Base-by-base conservation (phyloP, 2,113 vertebrate genomes). In the Trochalopteron elliotii region DNA sequence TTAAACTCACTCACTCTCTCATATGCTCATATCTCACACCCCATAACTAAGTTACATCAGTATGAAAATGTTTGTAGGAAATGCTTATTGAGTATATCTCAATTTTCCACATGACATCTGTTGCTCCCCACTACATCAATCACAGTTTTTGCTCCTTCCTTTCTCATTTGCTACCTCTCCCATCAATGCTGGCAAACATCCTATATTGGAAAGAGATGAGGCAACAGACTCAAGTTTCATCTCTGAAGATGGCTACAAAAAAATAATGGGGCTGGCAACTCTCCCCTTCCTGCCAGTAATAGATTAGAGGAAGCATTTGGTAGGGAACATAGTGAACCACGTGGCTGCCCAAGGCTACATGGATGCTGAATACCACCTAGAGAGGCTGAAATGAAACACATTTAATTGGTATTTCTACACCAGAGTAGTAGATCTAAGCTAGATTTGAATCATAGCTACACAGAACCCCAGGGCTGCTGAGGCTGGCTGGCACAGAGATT, bases 31-130 rank as follows among this genome's bases (percentile, higher is more conserved):
- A 83, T 91, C 94, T 96, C 94, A 97, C 93, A 96, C 92, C 64
- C 96, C 92, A 92, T 95, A 96, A 88, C 92, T 94, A 96, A 96
- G 91, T 86, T 90, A 91, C n/a, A 95, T 65, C 82, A 86, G 79
- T 78, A 96, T 63, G 92, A 96, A 96, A 97, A 97, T 93, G 95
- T 93, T 94, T 96, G 95, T 93, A 95, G 90, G 91, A 96, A 95
- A 96, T 68, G 91, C 93, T 95, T 72, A 96, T 91, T 96, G 94
- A 95, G 90, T 90, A 37, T 61, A 91, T 97, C 95, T 88, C 91
- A 95, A 96, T 95, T 94, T 96, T 96, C 94, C 87, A 88, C 85
- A 92, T 93, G 94, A 84, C 96, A 96, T 95, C 94, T 97, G 95
- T 68, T 96, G 94, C 93, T 96, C 95, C 82, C 85, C 90, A 94